A percentile compares a stretch with the other conserved stretches of the same genome.
phyloP scores from a whole-genome alignment of 2,113 vertebrate species.

The Dinomys branickii region DNA sequence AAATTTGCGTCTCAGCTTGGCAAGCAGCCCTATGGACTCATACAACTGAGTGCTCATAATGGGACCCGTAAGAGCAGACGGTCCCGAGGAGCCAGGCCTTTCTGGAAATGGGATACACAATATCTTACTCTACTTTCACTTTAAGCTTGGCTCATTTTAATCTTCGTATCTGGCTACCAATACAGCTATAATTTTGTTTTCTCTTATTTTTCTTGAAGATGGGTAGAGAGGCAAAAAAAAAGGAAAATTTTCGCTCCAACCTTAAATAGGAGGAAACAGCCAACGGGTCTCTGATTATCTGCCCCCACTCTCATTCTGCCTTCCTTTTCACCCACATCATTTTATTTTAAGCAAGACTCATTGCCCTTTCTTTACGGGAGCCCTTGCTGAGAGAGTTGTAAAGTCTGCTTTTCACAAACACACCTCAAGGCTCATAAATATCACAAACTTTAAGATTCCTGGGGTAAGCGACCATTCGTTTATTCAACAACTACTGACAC shows the following conservation, averaged over 20 bases:
- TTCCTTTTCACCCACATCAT: neutral
- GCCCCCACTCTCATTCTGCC: neutral
- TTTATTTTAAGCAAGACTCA: neutral
- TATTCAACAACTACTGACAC: neutral
- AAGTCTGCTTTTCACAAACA: neutral
- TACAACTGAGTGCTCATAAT: constrained; percentile 36
- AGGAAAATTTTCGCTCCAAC: neutral
- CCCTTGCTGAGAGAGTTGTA: neutral
- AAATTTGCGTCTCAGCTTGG: neutral
- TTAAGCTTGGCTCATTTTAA: constrained; percentile 10
- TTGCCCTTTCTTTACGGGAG: neutral
- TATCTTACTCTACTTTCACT: constrained; percentile 26
- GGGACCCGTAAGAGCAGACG: constrained; percentile 20
- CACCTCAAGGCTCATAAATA: neutral
- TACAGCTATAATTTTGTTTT: constrained; percentile 19
- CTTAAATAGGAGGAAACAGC: neutral
- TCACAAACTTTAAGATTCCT: neutral
- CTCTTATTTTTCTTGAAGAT: constrained; percentile 45
- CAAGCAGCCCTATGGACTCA: constrained; percentile 36
- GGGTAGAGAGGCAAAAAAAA: neutral
- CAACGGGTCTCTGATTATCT: neutral
- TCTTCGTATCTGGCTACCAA: neutral
- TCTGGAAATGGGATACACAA: constrained; percentile 31
- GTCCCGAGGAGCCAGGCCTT: neutral
- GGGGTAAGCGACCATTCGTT: neutral